Percentiles rank a stretch among this genome's conserved stretches.
phyloP scores from a whole-genome alignment of 2,797 vertebrate species.

The Clarias platycephalus region DNA sequence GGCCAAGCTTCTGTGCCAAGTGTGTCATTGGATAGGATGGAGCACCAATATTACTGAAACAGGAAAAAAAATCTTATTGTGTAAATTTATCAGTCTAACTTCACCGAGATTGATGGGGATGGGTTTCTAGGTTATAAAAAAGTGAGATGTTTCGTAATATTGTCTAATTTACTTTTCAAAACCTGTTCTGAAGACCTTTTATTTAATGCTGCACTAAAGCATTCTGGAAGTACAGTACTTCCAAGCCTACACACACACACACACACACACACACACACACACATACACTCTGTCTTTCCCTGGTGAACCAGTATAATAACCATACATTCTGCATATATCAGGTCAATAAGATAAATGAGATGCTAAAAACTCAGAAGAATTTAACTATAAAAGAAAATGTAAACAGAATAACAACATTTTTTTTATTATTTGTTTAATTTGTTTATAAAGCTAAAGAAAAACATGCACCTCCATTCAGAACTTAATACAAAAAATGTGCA shows the following conservation, averaged over 20 bases:
- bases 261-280: background rate
- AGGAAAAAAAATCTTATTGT: slow-evolving; percentile 11
- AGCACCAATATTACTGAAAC: slow-evolving; percentile 36
- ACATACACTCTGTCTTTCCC: background rate
- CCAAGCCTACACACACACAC: background rate
- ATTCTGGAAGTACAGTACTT: too few relatives aligned
- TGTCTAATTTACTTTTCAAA: background rate
- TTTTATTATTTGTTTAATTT: background rate
- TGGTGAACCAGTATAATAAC: background rate
- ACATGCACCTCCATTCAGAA: background rate
- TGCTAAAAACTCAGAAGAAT: background rate
- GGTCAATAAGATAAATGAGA: background rate
- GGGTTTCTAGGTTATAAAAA: background rate
- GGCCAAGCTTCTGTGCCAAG: slow-evolving; percentile 52
- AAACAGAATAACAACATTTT: background rate
- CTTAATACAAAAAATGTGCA: background rate
- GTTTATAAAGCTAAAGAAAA: background rate
- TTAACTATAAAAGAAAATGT: too few relatives aligned
- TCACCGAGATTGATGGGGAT: background rate
- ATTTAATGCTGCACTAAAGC: background rate
- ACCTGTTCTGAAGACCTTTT: background rate
- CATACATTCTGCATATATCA: background rate
- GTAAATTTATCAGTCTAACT: background rate
- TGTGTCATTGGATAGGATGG: slow-evolving; percentile 59
- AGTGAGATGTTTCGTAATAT: background rate